A percentile compares a stretch with the other conserved stretches of the same genome.
Evolutionary conservation across 2,113 vertebrate species (phyloP).

Genomic region (Tringa solitaria): DNA sequence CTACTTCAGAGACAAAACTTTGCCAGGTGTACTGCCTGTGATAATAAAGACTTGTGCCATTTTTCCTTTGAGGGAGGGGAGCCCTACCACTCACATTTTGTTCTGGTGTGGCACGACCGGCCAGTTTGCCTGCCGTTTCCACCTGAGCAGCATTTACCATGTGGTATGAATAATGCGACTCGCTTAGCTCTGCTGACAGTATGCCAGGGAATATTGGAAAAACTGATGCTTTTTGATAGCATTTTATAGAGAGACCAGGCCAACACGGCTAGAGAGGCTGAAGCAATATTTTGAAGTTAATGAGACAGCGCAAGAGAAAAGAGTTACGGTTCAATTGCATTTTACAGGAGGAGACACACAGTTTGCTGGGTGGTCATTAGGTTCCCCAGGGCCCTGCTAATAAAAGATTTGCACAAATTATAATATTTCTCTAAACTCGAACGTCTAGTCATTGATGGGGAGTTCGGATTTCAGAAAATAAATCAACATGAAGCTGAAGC

Average conservation of each 20-base stretch:
- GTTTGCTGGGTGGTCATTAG: neutral
- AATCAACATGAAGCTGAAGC: neutral
- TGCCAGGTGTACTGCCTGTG: neutral
- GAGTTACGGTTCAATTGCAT: conserved; percentile 6
- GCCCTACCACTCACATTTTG: neutral
- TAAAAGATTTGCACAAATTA: conserved; percentile 7
- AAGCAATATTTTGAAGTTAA: conserved; percentile 30
- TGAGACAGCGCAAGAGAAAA: neutral
- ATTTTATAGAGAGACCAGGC: neutral
- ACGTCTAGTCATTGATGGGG: neutral
- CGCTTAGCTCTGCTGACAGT: neutral
- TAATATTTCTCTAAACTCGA: conserved; percentile 14
- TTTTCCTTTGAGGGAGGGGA: neutral
- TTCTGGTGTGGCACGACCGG: neutral
- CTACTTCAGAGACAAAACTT: neutral
- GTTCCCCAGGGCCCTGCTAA: conserved; percentile 3
- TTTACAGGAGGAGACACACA: neutral
- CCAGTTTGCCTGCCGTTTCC: fast-evolving
- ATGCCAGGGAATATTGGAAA: conserved; percentile 7
- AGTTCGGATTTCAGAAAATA: neutral
- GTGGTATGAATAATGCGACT: neutral
- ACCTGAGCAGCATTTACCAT: neutral
- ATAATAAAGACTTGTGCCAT: neutral
- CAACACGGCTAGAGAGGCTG: neutral
- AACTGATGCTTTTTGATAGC: conserved; percentile 6